Base-by-base conservation (phyloP, 2,888 invertebrate species). In the Antheraea yamamai region DNA sequence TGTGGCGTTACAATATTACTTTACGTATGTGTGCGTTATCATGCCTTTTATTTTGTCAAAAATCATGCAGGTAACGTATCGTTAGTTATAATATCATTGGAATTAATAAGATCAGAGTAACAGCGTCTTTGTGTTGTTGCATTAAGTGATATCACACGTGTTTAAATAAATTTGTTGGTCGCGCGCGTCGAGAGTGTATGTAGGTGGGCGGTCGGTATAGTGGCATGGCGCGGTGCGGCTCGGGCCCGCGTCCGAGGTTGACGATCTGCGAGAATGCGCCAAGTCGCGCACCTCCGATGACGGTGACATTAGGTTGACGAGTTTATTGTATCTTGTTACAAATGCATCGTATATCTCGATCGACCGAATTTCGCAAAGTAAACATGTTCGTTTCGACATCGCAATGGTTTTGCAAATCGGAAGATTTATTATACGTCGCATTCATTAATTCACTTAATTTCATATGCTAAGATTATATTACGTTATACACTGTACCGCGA, bases 181-280 rank as follows among this genome's bases (percentile, higher is more conserved):
- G 75, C 30, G 66, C 51, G 55, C 55, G 76, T 74, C 64, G 52
- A 64, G 55, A 76, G 79, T 77, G 76, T 76, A 79, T 76, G 80
- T 81, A 82, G 84, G 81, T 81, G 81, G 81, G 80, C 81, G 83
- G 79, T 83, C 81, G 78, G 81, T 79, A 81, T 79, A 79, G 80
- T 78, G 79, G 79, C 82, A 83, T 84, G 82, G 10, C 61, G 23
- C 61, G 23, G 79, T 81, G 82, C 83, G 82, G 10, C 61, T 12
- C 61, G 23, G 30, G 85, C 82, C 83, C 82, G 79, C 77, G 77
- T 74, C 80, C 85, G 91, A 92, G 93, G 93, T 93, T 93, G 93
- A 92, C 91, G 92, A 88, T 92, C 93, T 86, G 86, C 86, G 90
- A 91, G 92, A 92, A 92, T 91, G 92, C 89, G 88, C 89, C 88